phyloP scores from a whole-genome alignment of 2,888 invertebrate genomes.

The Habrosyne pyritoides region DNA sequence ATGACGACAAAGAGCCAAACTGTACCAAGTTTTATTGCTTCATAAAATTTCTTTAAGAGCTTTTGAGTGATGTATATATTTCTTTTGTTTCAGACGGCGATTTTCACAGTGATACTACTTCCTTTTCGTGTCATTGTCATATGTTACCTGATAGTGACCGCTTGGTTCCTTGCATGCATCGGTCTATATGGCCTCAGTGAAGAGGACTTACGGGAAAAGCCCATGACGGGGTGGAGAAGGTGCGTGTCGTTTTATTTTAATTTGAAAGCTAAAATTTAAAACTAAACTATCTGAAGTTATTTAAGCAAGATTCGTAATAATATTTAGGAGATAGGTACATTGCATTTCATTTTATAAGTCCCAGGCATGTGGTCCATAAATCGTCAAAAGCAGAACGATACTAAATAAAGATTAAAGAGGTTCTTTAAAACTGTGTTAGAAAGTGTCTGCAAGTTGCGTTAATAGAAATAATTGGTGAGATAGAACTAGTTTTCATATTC shows the following conservation, averaged over 20 bases:
- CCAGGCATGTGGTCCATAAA: too few species aligned
- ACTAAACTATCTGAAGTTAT: neutral
- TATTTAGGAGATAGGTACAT: too few species aligned
- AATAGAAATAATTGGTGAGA: neutral
- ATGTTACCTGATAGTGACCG: slow-evolving; percentile 88
- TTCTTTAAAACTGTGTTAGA: neutral
- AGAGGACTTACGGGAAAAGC: slow-evolving; percentile 90
- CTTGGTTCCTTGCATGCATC: slow-evolving; percentile 93
- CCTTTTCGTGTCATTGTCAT: slow-evolving; percentile 92
- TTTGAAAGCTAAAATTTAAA: neutral
- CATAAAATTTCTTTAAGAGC: too few species aligned
- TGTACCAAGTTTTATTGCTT: too few species aligned
- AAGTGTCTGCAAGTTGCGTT: neutral
- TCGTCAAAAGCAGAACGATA: neutral
- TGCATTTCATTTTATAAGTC: too few species aligned
- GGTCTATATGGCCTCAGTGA: slow-evolving; percentile 92
- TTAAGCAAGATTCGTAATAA: neutral
- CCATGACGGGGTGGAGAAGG: slow-evolving; percentile 96
- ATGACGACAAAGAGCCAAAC: too few species aligned
- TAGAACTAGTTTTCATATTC: too few species aligned
- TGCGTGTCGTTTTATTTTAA: slow-evolving; percentile 62
- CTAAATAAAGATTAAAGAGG: neutral
- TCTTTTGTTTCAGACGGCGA: slow-evolving; percentile 88
- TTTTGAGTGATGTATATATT: slow-evolving; percentile 4
- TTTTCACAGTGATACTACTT: slow-evolving; percentile 92